These are phyloP conservation scores for Gobio gobio DNA, from an alignment of 2,113 vertebrate genomes.

Conservation along the genomic window DNA sequence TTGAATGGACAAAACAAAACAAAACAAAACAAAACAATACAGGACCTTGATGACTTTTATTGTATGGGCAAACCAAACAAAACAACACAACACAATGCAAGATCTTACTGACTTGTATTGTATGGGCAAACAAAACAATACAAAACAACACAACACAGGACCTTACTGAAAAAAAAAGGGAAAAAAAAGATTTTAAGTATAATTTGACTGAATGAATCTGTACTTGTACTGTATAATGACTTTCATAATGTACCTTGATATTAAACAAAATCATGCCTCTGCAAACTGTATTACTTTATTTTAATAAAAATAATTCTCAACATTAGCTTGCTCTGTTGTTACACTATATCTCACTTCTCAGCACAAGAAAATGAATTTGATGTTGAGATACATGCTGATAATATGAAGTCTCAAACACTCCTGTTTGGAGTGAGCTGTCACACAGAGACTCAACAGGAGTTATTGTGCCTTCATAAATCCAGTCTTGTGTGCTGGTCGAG, in stretches of 20 bases:
- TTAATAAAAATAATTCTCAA: background rate
- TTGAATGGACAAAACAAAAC: too few relatives aligned
- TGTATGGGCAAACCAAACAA: too few relatives aligned
- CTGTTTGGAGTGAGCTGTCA: slow-evolving; percentile 5
- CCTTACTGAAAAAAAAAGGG: too few relatives aligned
- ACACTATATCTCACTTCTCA: background rate
- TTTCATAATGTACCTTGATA: background rate
- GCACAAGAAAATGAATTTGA: background rate
- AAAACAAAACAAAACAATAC: too few relatives aligned
- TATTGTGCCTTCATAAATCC: slow-evolving; percentile 44
- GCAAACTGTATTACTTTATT: background rate
- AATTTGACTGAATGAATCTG: background rate
- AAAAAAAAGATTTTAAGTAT: background rate
- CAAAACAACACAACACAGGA: too few relatives aligned
- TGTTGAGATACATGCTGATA: background rate
- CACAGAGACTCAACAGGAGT: slow-evolving; percentile 38
- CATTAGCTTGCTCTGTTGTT: background rate
- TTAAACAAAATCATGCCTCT: background rate
- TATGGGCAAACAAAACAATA: too few relatives aligned
- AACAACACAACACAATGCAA: too few relatives aligned
- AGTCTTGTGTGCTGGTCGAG: slow-evolving; percentile 27
- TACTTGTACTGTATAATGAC: background rate
- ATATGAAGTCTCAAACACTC: background rate
- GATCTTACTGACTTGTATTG: too few relatives aligned
- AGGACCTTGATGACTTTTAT: too few relatives aligned